Evolutionary conservation across 64 coral and sea anemone genomes (phyloP).

Genomic region (Cladopsammia gracilis): DNA sequence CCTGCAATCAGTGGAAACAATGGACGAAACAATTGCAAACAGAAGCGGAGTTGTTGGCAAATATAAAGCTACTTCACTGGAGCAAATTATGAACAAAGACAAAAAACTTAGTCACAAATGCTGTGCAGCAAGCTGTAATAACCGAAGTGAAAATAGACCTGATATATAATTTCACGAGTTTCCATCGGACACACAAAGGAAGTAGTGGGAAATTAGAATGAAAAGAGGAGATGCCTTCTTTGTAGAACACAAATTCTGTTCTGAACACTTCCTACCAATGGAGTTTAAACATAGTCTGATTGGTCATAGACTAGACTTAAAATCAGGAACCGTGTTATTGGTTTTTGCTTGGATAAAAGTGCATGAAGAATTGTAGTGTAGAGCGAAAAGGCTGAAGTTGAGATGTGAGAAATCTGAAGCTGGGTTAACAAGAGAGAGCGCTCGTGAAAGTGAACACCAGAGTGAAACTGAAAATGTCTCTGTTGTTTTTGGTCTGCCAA

Average conservation of each 20-base stretch:
- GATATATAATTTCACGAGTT: constrained; percentile 62
- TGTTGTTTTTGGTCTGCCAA: not conserved
- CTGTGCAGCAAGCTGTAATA: constrained; percentile 43
- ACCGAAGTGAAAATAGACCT: constrained; percentile 60
- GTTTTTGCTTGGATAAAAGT: not conserved
- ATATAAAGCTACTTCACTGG: not conserved
- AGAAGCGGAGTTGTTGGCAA: not conserved
- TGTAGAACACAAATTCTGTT: constrained; percentile 46
- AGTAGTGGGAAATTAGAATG: constrained; percentile 72
- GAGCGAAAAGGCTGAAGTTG: too few species aligned
- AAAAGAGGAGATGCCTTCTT: constrained; percentile 43
- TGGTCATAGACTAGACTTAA: constrained; percentile 66
- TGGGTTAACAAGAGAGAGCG: too few species aligned
- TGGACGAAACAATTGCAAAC: not conserved
- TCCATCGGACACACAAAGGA: constrained; percentile 34
- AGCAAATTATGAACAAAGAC: not conserved
- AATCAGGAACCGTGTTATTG: not conserved
- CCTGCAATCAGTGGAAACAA: not conserved
- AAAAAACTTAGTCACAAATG: constrained; percentile 46
- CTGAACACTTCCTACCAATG: constrained; percentile 22
- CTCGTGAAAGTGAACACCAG: too few species aligned
- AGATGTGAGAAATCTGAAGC: too few species aligned
- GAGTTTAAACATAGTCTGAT: constrained; percentile 69
- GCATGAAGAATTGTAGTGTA: not conserved
- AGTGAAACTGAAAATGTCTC: not conserved